A percentile compares a stretch with the other conserved stretches of the same genome.
Evolutionary conservation across 2,797 vertebrate species (phyloP).

Genomic region (Crax fasciolata): DNA sequence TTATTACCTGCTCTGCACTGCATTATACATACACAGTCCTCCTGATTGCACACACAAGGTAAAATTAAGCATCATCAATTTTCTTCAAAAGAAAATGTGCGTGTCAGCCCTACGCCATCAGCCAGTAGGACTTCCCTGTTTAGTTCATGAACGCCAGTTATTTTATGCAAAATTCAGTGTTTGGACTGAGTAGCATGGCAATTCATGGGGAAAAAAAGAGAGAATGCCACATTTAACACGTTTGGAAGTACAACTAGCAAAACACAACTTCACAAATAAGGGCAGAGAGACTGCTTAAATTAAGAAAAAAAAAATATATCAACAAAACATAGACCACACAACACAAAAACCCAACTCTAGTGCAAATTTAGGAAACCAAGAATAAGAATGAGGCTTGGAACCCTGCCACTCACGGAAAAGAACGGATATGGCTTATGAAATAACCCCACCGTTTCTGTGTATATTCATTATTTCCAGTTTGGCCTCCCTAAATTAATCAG

Average conservation of each 20-base stretch:
- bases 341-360: neutral
- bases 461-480: conserved; percentile 60
- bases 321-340: neutral
- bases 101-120: neutral
- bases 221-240: neutral
- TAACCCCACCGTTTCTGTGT: conserved; percentile 48
- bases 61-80: conserved; percentile 8
- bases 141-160: neutral
- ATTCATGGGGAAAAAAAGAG: neutral
- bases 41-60: conserved; percentile 18
- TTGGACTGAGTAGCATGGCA: neutral
- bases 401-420: conserved; percentile 34
- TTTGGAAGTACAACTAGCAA: conserved; percentile 13
- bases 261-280: neutral
- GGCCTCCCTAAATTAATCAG: conserved; percentile 41
- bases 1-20: neutral
- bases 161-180: neutral
- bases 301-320: neutral
- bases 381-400: conserved; percentile 45
- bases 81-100: neutral
- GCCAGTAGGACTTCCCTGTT: neutral
- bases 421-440: neutral
- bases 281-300: too few relatives aligned
- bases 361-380: conserved; percentile 56
- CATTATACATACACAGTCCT: neutral